Conservation (phyloP, 1,140 invertebrate genomes). For the Cotesia glomerata region DNA sequence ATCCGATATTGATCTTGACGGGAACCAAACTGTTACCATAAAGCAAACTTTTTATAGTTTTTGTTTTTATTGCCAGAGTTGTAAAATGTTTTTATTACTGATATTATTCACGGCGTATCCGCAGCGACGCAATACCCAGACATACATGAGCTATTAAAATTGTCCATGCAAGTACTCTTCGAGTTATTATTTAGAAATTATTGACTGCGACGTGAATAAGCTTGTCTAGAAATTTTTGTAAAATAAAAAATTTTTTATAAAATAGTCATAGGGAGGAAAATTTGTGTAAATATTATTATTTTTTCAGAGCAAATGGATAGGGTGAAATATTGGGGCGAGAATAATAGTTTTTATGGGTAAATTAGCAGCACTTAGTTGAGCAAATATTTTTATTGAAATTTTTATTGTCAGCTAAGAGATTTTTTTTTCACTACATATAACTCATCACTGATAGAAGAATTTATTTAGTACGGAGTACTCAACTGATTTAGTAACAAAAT, state of each 20-base stretch:
- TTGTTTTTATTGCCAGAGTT: background rate
- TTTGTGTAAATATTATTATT: conserved; percentile 22
- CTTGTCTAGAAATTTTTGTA: no score
- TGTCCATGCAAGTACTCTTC: background rate
- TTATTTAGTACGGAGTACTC: no score
- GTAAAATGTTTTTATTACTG: conserved; percentile 28
- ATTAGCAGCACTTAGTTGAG: conserved; percentile 27
- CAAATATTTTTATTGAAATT: conserved; percentile 6
- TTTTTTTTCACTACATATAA: no score
- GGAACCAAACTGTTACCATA: conserved; percentile 13
- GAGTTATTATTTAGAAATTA: no score
- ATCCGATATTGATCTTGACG: conserved; percentile 20
- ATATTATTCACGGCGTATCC: background rate
- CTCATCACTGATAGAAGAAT: no score
- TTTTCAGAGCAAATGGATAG: conserved; percentile 18
- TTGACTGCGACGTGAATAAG: background rate
- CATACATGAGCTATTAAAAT: conserved; percentile 13
- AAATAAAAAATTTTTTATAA: no score
- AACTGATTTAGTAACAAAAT: no score
- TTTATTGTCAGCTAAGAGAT: no score
- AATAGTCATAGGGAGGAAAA: background rate
- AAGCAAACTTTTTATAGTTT: conserved; percentile 21
- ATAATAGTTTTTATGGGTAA: conserved; percentile 8
- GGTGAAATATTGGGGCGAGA: background rate
- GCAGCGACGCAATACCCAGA: background rate